Base-by-base conservation (phyloP, 2,888 invertebrate genomes). In the Coronaproctus castanopsis region DNA sequence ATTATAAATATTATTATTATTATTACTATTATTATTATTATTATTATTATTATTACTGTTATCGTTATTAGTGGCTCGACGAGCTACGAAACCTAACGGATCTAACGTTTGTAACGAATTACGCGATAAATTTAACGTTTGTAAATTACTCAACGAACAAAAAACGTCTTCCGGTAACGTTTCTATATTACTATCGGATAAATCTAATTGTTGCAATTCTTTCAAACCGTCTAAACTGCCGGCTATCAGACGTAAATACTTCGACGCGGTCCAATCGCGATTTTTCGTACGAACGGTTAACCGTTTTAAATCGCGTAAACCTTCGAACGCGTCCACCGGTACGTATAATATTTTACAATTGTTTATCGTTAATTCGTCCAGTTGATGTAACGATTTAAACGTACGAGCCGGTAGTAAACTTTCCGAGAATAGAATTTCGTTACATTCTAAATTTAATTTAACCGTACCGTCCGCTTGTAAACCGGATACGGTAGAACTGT, bases 161-260 rank as follows among this genome's bases (percentile, higher is more conserved):
- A 89, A 84, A 64, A 81, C 79, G 67, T 82, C 83, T 66, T 84
- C 82, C 53, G 89, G 87, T 69, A 90, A 71, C 64, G 81, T 80
- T 67, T 85, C 79, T 65, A 91, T 79, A 74, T 89, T 88, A 75
- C 87, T 90, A 73, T 85, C 82, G 69, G 82, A 81, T 71, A 91
- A 75, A 73, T 89, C 85, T 68, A 90, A 75, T 61, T 79, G 78
- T 70, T 85, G 85, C 57, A 91, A 75, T 72, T 88, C 87, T 68
- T 82, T 80, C 66, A 91, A 76, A 63, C 87, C 87, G 67, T 79
- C 78, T 68, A 91, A 80, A 63, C 84, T 80, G 66, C 79, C 80
- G 63, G 80, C 73, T 62, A 79, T 77, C 68, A 89, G 72, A 69
- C 88, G 87, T 68, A 91, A 77, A 49, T 78, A 79, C 64, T 80